Evolutionary conservation across 2,888 invertebrate species (phyloP).

Genomic region (Caenorhabditis sp.): DNA sequence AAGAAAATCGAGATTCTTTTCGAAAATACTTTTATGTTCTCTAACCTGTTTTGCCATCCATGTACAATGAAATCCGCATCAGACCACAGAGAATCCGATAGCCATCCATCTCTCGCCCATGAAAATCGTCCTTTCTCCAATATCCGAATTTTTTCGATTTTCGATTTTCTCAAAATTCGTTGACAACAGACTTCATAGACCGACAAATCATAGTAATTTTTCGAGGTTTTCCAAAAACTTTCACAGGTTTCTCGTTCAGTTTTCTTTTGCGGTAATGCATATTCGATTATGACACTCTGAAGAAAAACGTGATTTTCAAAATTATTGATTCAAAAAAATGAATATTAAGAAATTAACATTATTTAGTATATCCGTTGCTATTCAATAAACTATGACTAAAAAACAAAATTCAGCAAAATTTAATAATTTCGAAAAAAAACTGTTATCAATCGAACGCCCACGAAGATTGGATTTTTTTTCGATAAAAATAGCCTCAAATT

Average conservation of each 20-base stretch:
- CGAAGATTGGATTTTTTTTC: too few relatives aligned
- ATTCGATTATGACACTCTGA: constrained; percentile 45
- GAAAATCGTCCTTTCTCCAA: constrained; percentile 42
- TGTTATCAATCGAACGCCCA: too few relatives aligned
- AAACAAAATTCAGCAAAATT: too few relatives aligned
- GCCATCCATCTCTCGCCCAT: constrained; percentile 58
- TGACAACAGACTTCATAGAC: constrained; percentile 55
- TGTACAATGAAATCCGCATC: constrained; percentile 51
- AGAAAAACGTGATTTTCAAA: too few relatives aligned
- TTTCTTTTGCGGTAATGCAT: constrained; percentile 17
- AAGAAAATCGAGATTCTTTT: not conserved
- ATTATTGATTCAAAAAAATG: too few relatives aligned
- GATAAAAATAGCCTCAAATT: too few relatives aligned
- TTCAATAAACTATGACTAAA: too few relatives aligned
- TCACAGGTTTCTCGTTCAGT: constrained; percentile 22
- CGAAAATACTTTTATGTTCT: not conserved
- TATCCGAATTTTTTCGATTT: constrained; percentile 25
- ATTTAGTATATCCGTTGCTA: too few relatives aligned
- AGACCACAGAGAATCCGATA: constrained; percentile 48
- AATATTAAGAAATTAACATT: too few relatives aligned
- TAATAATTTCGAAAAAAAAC: too few relatives aligned
- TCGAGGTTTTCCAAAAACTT: constrained; percentile 21
- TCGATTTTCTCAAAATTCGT: constrained; percentile 37
- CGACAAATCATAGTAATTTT: constrained; percentile 18
- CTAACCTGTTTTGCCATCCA: constrained; percentile 55